Evolutionary conservation across 2,888 invertebrate genomes (phyloP), one percentile per base, ranked within the genome.

Genomic region (Boloria euphrosyne): DNA sequence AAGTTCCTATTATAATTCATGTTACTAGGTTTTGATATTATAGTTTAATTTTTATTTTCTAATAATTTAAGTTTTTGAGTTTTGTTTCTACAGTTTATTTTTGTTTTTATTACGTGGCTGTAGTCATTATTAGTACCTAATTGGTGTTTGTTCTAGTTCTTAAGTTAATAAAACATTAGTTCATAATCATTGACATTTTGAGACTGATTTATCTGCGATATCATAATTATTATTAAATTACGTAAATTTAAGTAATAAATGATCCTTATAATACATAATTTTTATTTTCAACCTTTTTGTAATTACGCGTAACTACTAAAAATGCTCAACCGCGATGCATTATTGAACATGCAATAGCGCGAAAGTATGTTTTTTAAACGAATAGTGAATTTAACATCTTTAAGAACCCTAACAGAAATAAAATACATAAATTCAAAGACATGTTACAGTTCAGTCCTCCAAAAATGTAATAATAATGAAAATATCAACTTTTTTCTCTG

Each of bases 291-390:
- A 38, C 52, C 61, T 50, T 61, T 50, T 50, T 61, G 50, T 50
- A 61, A 61, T 50, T 51, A 52, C 49, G 51, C 61, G 61, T 61
- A 61, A 50, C 16, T 61, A 61, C 50, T 61, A 50, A 51, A 61
- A 61, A 51, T 61, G 61, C 61, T 51, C 52, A 52, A 52, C 61
- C 38, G 50, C 46, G 43, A 57, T 57, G 38, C 64, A 58, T 58
- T 64, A 51, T 50, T 44, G 64, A 57, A 57, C 44, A 57, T 64
- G 47, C 64, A 64, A 64, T 64, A 64, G 51, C 64, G 57, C 58
- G 57, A 64, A 64, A 57, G 64, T 59, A 47, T 52, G 47, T 65
- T 59, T 65, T 31, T 65, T 57, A 59, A 64, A 59, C 57, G 46
- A 50, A 31, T 59, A 59, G 27, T 16, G 31, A 43, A 38, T 65